Evolutionary conservation across 2,888 invertebrate species (phyloP).

Genomic region (Sarcophaga rosellei): DNA sequence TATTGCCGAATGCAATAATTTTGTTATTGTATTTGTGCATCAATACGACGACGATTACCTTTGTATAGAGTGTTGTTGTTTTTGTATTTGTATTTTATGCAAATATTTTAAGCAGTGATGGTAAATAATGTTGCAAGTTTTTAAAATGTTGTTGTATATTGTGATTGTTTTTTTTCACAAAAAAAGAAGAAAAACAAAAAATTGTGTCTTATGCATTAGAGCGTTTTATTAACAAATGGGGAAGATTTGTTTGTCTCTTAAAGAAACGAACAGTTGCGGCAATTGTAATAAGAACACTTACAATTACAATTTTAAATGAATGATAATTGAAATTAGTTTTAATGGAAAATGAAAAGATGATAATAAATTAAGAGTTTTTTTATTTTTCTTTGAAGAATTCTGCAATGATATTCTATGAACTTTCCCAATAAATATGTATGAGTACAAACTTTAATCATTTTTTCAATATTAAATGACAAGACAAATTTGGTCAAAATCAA

Average conservation of each 20-base stretch:
- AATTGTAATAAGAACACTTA: not conserved
- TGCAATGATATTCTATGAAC: too few species aligned
- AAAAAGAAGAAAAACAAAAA: not conserved
- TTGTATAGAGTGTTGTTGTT: not conserved
- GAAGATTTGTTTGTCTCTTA: not conserved
- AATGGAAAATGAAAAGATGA: too few species aligned
- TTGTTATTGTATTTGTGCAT: not conserved
- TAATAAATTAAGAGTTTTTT: too few species aligned
- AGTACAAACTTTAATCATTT: too few species aligned
- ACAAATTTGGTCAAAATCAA: too few species aligned
- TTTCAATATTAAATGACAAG: too few species aligned
- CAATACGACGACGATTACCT: not conserved
- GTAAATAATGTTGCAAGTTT: conserved; percentile 49
- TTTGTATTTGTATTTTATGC: conserved; percentile 36
- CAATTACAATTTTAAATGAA: too few species aligned
- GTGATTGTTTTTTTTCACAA: conserved; percentile 29
- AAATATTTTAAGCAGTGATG: conserved; percentile 49
- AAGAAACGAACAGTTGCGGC: not conserved
- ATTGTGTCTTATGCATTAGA: conserved; percentile 38
- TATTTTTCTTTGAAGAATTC: too few species aligned
- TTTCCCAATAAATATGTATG: too few species aligned
- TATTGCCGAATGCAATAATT: not conserved
- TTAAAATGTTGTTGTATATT: conserved; percentile 23
- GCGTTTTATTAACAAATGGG: conserved; percentile 8
- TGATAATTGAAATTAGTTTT: too few species aligned